Base-by-base conservation (phyloP, 2,888 invertebrate species). In the Acanthacorydalis orientalis region DNA sequence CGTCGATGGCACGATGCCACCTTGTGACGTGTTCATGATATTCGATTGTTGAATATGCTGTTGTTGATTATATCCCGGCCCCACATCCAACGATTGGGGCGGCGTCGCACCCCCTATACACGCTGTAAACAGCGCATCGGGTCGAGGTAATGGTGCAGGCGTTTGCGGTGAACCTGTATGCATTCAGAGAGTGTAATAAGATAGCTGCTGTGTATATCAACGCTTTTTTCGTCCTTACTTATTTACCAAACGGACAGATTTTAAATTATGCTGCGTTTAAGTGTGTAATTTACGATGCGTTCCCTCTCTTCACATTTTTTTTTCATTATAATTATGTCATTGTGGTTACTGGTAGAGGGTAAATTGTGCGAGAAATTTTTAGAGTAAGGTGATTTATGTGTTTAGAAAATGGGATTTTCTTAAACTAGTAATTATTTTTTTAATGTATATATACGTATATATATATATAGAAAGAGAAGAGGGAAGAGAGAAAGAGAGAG, bases 111-210 rank as follows among this genome's bases (percentile, higher is more conserved):
- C 39, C 10, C 34, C 44, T n/a, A 35, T 44, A 31, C 34, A 14
- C 4, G 34, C 40, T 15, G 63, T 57, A 56, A 64, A 64, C 43
- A 63, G 60, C 45, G 59, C 63, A 49, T 62, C 64, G 42, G 63
- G 65, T 53, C 63, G 59, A 45, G 60, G 61, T 48, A 63, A 57
- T 47, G 58, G 59, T 49, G 57, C 59, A 46, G 47, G 42, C 9
- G 43, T 47, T 11, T 31, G 43, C 10, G 47, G 47, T 12, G 47
- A 54, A 47, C 52, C 53, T 31, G 49, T 48, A 43, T n/a, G 7
- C 16, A 41, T 23, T 15, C 12, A 7, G 15, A 41, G 23, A 15
- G 7, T 7, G 10, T 41, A 41, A 41, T 23, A 7, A 38, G 23
- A 23, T 23, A 23, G 6, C 23, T 23, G 23, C 23, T 23, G 3